Conservation (phyloP, 1,140 invertebrate genomes). For the Sinonovacula constricta region DNA sequence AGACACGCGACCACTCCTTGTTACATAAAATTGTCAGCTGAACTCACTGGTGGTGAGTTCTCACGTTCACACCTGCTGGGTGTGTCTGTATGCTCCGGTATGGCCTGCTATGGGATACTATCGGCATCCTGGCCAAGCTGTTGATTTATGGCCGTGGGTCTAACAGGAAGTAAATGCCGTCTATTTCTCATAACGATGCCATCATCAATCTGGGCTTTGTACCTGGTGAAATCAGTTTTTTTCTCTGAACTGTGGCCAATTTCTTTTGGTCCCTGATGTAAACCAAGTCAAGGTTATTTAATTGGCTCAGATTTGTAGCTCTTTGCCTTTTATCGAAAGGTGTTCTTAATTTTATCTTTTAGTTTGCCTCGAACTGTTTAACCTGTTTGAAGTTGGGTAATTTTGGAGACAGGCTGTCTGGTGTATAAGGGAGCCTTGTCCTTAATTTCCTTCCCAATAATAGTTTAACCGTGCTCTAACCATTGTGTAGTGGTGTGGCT, state of each 20-base stretch:
- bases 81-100: no score
- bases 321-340: conserved; percentile 21
- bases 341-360: conserved; percentile 4
- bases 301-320: neutral
- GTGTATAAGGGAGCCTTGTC: conserved; percentile 18
- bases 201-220: no score
- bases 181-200: no score
- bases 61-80: no score
- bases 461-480: neutral
- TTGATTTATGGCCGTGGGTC: no score
- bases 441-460: conserved; percentile 53
- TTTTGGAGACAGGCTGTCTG: neutral
- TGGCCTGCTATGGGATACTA: no score
- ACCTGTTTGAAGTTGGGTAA: neutral
- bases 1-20: no score
- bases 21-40: no score
- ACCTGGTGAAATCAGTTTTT: no score
- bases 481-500: neutral
- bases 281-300: conserved; percentile 28
- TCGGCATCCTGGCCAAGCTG: no score
- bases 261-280: neutral
- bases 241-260: neutral
- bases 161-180: no score
- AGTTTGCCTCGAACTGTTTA: neutral
- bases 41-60: no score